Conservation (phyloP, 2,888 invertebrate genomes). For the Epistrophe eligans region DNA sequence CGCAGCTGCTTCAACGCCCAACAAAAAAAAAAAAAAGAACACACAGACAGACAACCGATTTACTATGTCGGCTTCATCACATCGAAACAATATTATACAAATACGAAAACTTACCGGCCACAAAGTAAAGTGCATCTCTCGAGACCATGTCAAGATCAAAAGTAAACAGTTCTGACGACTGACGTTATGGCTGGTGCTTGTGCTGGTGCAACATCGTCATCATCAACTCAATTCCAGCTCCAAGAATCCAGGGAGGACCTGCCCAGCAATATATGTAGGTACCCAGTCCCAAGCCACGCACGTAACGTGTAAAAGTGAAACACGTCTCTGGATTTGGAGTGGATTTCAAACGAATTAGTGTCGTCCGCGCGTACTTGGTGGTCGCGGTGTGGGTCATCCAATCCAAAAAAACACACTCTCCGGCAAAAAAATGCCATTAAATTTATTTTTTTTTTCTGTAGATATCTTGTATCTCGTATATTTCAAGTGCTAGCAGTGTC, state of each 20-base stretch:
- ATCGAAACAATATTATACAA: slow-evolving; percentile 60
- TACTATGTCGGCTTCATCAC: slow-evolving; percentile 57
- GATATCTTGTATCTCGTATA: not conserved
- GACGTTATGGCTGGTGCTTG: slow-evolving; percentile 21
- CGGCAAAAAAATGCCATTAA: slow-evolving; percentile 71
- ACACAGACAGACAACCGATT: not conserved
- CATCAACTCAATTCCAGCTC: slow-evolving; percentile 23
- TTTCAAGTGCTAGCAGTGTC: slow-evolving; percentile 2
- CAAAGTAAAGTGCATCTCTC: slow-evolving; percentile 74
- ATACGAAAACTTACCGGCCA: slow-evolving; percentile 54
- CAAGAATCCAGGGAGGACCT: slow-evolving; percentile 16
- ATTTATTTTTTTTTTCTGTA: slow-evolving; percentile 45
- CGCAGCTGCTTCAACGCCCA: slow-evolving; percentile 54
- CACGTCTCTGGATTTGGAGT: slow-evolving; percentile 68
- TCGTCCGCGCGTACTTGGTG: slow-evolving; percentile 68
- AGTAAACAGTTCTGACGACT: slow-evolving; percentile 62
- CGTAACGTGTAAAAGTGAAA: slow-evolving; percentile 68
- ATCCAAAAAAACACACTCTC: slow-evolving; percentile 37
- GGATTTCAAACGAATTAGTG: slow-evolving; percentile 76
- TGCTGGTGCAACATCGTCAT: not conserved
- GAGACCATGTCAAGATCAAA: slow-evolving; percentile 75
- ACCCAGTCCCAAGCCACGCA: slow-evolving; percentile 42
- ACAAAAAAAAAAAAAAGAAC: slow-evolving; percentile 35
- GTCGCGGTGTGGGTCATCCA: slow-evolving; percentile 65
- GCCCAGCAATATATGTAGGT: not conserved